Conservation (phyloP, 1,140 invertebrate species). For the Mizuhopecten yessoensis region DNA sequence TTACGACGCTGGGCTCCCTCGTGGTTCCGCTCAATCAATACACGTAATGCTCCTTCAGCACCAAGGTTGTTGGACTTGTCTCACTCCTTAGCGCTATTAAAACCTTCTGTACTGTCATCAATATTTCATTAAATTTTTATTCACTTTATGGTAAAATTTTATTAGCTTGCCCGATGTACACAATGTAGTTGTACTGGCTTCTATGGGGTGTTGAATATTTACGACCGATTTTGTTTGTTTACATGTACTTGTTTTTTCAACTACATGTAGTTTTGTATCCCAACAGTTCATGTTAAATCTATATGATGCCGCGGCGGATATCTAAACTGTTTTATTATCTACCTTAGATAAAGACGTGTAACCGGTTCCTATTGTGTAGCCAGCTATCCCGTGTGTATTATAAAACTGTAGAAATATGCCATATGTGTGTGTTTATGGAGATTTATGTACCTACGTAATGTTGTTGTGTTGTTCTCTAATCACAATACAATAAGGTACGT, state of each 20-base stretch:
- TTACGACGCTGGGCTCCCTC: not conserved
- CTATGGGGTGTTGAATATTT: not conserved
- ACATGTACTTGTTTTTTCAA: not conserved
- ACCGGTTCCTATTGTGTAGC: not conserved
- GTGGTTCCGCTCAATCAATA: not conserved
- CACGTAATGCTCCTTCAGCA: not conserved
- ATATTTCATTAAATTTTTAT: not conserved
- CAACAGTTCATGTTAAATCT: too few species aligned
- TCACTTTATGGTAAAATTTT: too few species aligned
- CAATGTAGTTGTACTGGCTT: not conserved
- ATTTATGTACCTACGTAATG: not conserved
- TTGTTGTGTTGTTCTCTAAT: not conserved
- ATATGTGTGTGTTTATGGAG: not conserved
- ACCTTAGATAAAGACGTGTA: not conserved
- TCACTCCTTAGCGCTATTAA: not conserved
- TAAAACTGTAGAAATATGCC: not conserved
- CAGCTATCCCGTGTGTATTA: not conserved
- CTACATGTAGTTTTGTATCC: too few species aligned
- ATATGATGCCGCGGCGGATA: too few species aligned
- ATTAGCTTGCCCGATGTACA: too few species aligned
- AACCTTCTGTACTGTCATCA: not conserved
- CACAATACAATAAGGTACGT: conserved; percentile 7
- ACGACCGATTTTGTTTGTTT: not conserved
- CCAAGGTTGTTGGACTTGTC: not conserved
- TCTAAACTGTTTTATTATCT: too few species aligned